These are phyloP conservation scores for Petrocephalus sullivani DNA, from an alignment of 2,797 vertebrate genomes.

Conservation along the genomic window DNA sequence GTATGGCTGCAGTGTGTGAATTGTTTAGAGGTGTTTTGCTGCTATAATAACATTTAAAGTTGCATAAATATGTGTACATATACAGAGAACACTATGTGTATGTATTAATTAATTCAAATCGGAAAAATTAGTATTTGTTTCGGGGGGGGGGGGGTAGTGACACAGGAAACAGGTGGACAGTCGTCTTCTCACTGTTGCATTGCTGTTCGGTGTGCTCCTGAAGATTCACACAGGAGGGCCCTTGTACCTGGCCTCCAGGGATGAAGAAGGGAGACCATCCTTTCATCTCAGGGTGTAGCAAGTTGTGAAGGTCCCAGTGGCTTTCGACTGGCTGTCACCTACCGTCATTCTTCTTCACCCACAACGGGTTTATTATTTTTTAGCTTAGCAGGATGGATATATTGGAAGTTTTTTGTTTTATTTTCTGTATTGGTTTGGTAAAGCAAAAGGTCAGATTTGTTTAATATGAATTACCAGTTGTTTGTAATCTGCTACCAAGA, in stretches of 20 bases:
- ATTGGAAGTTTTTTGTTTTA: constrained; percentile 11
- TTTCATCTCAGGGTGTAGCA: constrained; percentile 1
- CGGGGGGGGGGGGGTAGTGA: background rate
- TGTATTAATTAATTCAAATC: constrained; percentile 18
- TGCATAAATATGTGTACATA: constrained; percentile 20
- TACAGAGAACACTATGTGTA: constrained; percentile 10
- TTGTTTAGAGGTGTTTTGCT: constrained; percentile 32
- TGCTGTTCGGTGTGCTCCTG: background rate
- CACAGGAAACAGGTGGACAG: constrained; percentile 4
- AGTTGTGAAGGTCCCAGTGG: constrained; percentile 9
- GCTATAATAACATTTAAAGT: constrained; percentile 19
- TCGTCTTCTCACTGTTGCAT: background rate
- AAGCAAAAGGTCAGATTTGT: constrained; percentile 11
- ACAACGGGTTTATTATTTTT: background rate
- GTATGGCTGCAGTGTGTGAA: constrained; percentile 38
- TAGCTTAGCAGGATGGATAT: background rate
- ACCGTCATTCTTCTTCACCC: background rate
- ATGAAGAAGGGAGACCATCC: background rate
- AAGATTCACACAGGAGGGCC: background rate
- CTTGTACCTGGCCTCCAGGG: background rate
- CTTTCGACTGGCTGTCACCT: background rate
- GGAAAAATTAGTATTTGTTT: constrained; percentile 17
- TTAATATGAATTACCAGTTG: constrained; percentile 9
- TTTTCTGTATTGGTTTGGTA: constrained; percentile 16
- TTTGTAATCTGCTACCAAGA: constrained; percentile 5